Evolutionary conservation across 2,888 invertebrate species (phyloP).

Genomic region (Parelbella ahira): DNA sequence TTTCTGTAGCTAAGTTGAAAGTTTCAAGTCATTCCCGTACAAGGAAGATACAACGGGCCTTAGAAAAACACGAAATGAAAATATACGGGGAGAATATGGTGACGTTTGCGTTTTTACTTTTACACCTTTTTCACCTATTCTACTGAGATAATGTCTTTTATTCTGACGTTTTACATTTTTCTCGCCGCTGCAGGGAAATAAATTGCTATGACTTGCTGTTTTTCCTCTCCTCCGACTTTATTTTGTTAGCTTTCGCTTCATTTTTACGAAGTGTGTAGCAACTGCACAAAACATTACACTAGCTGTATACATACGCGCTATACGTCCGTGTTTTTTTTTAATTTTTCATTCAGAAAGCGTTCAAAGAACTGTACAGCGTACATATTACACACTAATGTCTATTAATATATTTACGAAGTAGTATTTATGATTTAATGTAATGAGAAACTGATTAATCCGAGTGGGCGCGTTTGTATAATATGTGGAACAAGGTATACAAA

Average conservation of each 20-base stretch:
- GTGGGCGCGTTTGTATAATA: too few relatives aligned
- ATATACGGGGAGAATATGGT: constrained; percentile 2
- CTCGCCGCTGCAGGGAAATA: constrained; percentile 21
- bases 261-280: constrained; percentile 7
- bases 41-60: background rate
- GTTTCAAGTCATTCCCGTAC: background rate
- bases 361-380: too few relatives aligned
- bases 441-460: too few relatives aligned
- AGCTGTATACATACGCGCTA: too few relatives aligned
- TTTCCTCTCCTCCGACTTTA: constrained; percentile 19
- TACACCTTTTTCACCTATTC: constrained; percentile 22
- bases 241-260: constrained; percentile 20
- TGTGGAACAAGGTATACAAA: too few relatives aligned
- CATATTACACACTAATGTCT: too few relatives aligned
- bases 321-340: too few relatives aligned
- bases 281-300: constrained; percentile 9
- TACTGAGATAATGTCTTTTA: constrained; percentile 22
- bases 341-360: too few relatives aligned
- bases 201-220: constrained; percentile 25
- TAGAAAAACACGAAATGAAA: background rate
- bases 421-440: too few relatives aligned
- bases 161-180: constrained; percentile 22
- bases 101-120: constrained; percentile 12
- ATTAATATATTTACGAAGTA: too few relatives aligned
- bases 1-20: too few relatives aligned